phyloP scores from a whole-genome alignment of 64 coral and sea anemone genomes.

The Montipora cactus region DNA sequence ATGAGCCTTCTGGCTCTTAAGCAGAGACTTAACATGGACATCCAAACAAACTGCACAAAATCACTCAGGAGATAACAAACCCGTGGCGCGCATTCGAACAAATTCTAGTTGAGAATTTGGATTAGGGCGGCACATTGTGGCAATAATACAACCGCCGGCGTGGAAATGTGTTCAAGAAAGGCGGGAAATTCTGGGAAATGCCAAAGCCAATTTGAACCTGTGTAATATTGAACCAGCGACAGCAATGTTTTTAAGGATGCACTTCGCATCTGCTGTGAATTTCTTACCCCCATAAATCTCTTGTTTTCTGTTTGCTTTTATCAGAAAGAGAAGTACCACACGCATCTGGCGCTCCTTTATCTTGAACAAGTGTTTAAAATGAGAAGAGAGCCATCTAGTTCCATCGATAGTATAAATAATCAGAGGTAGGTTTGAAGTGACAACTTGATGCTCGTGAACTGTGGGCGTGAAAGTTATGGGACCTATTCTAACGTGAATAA shows the following conservation, averaged over 20 bases:
- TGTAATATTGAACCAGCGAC: background rate
- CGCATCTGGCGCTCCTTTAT: slow-evolving; percentile 91
- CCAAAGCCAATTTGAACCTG: background rate
- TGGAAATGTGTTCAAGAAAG: too few relatives aligned
- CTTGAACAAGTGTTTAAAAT: slow-evolving; percentile 84
- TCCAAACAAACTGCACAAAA: too few relatives aligned
- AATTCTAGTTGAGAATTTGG: too few relatives aligned
- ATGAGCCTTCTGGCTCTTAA: too few relatives aligned
- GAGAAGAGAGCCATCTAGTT: slow-evolving; percentile 75
- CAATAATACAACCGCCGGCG: too few relatives aligned
- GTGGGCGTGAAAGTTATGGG: background rate
- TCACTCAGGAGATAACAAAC: too few relatives aligned
- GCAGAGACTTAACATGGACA: too few relatives aligned
- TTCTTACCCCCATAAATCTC: background rate
- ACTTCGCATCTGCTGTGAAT: too few relatives aligned
- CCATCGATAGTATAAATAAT: slow-evolving; percentile 65
- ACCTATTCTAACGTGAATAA: background rate
- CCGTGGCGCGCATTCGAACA: too few relatives aligned
- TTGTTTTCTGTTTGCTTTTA: slow-evolving; percentile 5
- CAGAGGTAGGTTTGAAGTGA: slow-evolving; percentile 64
- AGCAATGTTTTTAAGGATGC: background rate
- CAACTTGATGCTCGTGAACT: background rate
- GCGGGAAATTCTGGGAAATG: background rate
- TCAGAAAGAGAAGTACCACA: slow-evolving; percentile 99
- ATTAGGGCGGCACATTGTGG: too few relatives aligned